Percentiles rank a stretch among this genome's conserved stretches.
Evolutionary conservation across 2,797 vertebrate species (phyloP).

Genomic region (Tragopan temminckii): DNA sequence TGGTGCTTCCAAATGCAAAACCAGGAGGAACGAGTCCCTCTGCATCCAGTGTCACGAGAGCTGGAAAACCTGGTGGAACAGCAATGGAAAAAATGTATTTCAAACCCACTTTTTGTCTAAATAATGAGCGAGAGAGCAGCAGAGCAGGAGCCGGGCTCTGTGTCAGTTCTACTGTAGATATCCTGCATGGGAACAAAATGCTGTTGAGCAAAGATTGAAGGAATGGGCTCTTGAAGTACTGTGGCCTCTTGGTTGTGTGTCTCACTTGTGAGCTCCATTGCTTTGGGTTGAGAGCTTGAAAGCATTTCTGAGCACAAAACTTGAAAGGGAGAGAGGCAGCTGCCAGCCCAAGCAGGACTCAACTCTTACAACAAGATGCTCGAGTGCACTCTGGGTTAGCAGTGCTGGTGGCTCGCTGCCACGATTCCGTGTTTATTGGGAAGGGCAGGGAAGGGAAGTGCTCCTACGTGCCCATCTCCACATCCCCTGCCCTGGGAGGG

Average conservation of each 20-base stretch:
- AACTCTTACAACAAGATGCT: background rate
- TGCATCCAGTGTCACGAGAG: background rate
- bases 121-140: background rate
- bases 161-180: background rate
- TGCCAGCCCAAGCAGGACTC: rapidly evolving
- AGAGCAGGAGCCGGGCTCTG: rapidly evolving
- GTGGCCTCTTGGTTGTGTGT: rapidly evolving
- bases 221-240: background rate
- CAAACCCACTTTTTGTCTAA: background rate
- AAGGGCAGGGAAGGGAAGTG: background rate
- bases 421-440: background rate
- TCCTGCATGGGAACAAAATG: background rate
- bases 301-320: background rate
- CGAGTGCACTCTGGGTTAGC: background rate
- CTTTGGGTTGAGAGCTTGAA: background rate
- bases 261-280: background rate
- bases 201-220: background rate
- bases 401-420: background rate
- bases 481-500: rapidly evolving
- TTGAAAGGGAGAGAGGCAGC: background rate
- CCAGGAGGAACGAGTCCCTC: background rate
- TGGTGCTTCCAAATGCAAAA: background rate
- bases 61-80: background rate
- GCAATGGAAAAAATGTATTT: background rate
- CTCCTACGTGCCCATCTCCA: background rate